A percentile compares a stretch with the other conserved stretches of the same genome.
These are phyloP conservation scores for Coreoperca whiteheadi DNA, from an alignment of 2,113 vertebrate genomes.

Conservation along the genomic window DNA sequence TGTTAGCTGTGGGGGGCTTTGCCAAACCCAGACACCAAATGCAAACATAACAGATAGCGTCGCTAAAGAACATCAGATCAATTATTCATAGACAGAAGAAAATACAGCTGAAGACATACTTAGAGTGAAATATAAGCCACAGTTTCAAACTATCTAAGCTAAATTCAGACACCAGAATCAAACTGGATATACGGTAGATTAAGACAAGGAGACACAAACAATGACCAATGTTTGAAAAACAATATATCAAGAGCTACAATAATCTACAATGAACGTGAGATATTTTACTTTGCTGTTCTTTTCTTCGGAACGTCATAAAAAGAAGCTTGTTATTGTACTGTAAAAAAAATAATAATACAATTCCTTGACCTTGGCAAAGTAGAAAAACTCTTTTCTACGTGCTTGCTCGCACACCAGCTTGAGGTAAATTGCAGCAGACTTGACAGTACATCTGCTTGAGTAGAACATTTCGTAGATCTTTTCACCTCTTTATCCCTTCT, in stretches of 20 bases:
- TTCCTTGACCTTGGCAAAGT: not conserved
- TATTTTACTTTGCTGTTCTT: not conserved
- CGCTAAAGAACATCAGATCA: constrained; percentile 43
- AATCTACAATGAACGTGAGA: not conserved
- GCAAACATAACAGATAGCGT: constrained; percentile 23
- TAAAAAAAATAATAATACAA: not conserved
- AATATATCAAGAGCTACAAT: not conserved
- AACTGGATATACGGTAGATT: not conserved
- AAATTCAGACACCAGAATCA: constrained; percentile 14
- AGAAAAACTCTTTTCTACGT: not conserved
- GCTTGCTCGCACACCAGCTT: not conserved
- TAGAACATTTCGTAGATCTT: constrained; percentile 23
- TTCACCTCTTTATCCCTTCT: constrained; percentile 8
- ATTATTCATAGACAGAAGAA: constrained; percentile 48
- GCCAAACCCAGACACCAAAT: constrained; percentile 8
- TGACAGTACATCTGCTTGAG: constrained; percentile 11
- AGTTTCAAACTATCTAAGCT: not conserved
- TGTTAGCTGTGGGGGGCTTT: constrained; percentile 37
- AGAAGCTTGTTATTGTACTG: not conserved
- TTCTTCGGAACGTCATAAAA: not conserved
- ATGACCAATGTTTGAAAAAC: not conserved
- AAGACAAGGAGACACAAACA: not conserved
- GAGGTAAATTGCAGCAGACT: not conserved
- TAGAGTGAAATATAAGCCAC: not conserved
- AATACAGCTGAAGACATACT: constrained; percentile 6